Base-by-base conservation (phyloP, 2,888 invertebrate species). In the Polietes domitor region DNA sequence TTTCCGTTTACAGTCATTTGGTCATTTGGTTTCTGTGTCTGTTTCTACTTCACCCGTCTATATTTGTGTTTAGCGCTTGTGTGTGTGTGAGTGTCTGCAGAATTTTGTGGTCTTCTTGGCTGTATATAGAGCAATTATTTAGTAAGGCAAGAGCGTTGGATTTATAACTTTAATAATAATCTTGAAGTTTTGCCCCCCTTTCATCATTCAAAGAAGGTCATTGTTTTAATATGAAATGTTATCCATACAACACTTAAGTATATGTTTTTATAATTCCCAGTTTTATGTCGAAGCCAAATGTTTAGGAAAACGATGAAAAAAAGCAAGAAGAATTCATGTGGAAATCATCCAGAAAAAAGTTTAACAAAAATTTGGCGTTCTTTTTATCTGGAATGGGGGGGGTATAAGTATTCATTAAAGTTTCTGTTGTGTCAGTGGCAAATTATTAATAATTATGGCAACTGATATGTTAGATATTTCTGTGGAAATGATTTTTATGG, bases 1-100 rank as follows among this genome's bases (percentile, higher is more conserved):
- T 84, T 79, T 84, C 84, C 84, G 84, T 81, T 84, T 68, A 41
- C 37, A 68, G 68, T 68, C 68, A 68, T 43, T 65, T 65, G 65
- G 65, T 65, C 65, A 41, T 65, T 61, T 61, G 61, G 28, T 61
- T 68, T 43, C 68, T 41, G 63, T 63, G 32, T 28, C 19, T 53
- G 55, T 12, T 58, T 58, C 55, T 24, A n/a, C 37, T 43, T 41
- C 43, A 24, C 15, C 15, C 43, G 17, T 58, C 55, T 12, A 21
- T 55, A n/a, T n/a, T 55, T 63, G 15, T 17, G 19, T 5, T 63
- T 32, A 26, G 9, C 32, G 68, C 15, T 24, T 24, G 1, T 32
- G n/a, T 65, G 43, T 21, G 43, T 68, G n/a, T 41, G 0, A 2
- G 37, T 21, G 19, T 10, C 41, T 41, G 37, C 41, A 58, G 17